phyloP scores from a whole-genome alignment of 1,140 invertebrate genomes.

The Diuraphis noxia region DNA sequence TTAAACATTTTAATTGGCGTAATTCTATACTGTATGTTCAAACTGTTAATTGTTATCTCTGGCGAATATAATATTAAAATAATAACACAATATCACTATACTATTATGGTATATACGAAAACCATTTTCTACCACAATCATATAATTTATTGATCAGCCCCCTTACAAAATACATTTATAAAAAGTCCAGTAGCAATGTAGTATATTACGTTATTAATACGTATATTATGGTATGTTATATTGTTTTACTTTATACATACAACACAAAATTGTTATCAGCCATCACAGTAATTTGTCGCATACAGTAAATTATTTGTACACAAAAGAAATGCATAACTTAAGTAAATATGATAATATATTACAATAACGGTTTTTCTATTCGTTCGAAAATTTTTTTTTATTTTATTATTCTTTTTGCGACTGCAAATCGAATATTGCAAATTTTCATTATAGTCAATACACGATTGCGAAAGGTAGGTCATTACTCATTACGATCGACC shows the following conservation, averaged over 20 bases:
- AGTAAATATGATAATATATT: not conserved
- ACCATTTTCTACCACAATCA: not conserved
- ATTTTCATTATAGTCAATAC: slow-evolving; percentile 8
- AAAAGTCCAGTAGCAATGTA: too few relatives aligned
- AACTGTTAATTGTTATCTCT: not conserved
- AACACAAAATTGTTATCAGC: not conserved
- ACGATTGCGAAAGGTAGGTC: slow-evolving; percentile 12
- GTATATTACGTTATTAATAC: not conserved
- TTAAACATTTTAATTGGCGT: slow-evolving; percentile 23
- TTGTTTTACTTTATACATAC: not conserved
- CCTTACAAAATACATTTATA: not conserved
- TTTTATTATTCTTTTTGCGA: slow-evolving; percentile 4
- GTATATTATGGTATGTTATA: too few relatives aligned
- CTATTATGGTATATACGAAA: not conserved
- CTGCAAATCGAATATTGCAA: not conserved
- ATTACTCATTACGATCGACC: not conserved
- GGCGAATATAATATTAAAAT: not conserved
- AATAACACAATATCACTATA: not conserved
- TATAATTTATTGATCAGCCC: not conserved
- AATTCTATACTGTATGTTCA: not conserved
- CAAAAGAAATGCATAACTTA: slow-evolving; percentile 21
- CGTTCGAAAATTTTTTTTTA: not conserved
- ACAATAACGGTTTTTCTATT: slow-evolving; percentile 17
- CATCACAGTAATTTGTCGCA: not conserved
- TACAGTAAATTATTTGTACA: not conserved